Percentiles rank a stretch among this genome's conserved stretches.
Evolutionary conservation across 2,888 invertebrate genomes (phyloP).

Genomic region (Pammene fasciana): DNA sequence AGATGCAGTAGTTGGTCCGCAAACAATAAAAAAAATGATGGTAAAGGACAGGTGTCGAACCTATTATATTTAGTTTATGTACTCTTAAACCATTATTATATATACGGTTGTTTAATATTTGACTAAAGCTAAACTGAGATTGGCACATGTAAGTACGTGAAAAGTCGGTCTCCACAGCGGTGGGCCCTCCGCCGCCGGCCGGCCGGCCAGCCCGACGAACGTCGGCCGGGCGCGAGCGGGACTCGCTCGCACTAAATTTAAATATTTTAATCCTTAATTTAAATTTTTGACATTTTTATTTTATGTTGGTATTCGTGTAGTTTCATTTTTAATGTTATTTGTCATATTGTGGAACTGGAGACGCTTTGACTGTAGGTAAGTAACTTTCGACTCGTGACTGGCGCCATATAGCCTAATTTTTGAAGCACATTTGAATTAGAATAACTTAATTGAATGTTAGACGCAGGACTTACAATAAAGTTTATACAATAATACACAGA

Average conservation of each 20-base stretch:
- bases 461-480: constrained; percentile 3
- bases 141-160: background rate
- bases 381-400: constrained; percentile 61
- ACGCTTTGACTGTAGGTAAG: constrained; percentile 27
- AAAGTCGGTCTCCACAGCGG: constrained; percentile 54
- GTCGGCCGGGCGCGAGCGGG: constrained; percentile 61
- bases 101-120: no score
- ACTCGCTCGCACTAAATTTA: constrained; percentile 81
- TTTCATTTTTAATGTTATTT: constrained; percentile 83
- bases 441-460: constrained; percentile 46
- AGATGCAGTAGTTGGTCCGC: no score
- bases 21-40: no score
- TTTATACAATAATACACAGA: background rate
- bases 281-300: constrained; percentile 84
- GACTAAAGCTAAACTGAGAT: background rate
- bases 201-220: constrained; percentile 41
- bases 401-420: constrained; percentile 70
- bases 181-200: constrained; percentile 43
- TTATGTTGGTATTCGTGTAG: constrained; percentile 83
- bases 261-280: constrained; percentile 84
- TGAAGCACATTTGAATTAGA: constrained; percentile 54
- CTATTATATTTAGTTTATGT: no score
- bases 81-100: no score
- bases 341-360: constrained; percentile 78
- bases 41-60: no score